A percentile compares a stretch with the other conserved stretches of the same genome.
These are phyloP conservation scores for Arctocebus calabarensis DNA, from an alignment of 2,797 vertebrate genomes.

Conservation along the genomic window DNA sequence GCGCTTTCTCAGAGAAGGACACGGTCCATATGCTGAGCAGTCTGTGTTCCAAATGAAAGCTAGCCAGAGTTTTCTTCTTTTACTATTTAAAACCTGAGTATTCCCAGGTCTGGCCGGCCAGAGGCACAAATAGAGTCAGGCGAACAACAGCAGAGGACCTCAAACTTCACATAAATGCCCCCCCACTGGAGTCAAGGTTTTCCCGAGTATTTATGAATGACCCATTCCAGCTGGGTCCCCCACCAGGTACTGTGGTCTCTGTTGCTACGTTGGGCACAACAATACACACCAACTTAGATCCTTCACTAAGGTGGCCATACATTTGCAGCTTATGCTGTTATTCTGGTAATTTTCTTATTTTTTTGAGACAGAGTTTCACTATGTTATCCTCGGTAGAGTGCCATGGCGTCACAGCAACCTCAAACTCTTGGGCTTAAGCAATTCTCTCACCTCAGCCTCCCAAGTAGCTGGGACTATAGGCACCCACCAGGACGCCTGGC, in stretches of 20 bases:
- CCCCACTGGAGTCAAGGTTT: not conserved
- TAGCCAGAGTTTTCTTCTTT: not conserved
- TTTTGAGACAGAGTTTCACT: too few relatives aligned
- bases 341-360: too few relatives aligned
- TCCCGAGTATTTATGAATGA: not conserved
- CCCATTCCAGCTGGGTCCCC: not conserved
- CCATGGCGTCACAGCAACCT: too few relatives aligned
- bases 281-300: not conserved
- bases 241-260: not conserved
- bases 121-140: not conserved
- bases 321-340: not conserved
- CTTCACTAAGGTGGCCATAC: not conserved
- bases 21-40: not conserved
- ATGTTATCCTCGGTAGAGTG: too few relatives aligned
- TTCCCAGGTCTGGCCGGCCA: not conserved
- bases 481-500: too few relatives aligned
- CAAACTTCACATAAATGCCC: not conserved
- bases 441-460: too few relatives aligned
- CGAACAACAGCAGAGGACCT: not conserved
- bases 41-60: not conserved
- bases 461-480: too few relatives aligned
- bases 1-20: not conserved
- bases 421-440: too few relatives aligned
- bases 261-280: not conserved
- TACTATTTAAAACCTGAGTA: not conserved